Base-by-base conservation (phyloP, 2,797 vertebrate species). In the Sebastes aleutianus region DNA sequence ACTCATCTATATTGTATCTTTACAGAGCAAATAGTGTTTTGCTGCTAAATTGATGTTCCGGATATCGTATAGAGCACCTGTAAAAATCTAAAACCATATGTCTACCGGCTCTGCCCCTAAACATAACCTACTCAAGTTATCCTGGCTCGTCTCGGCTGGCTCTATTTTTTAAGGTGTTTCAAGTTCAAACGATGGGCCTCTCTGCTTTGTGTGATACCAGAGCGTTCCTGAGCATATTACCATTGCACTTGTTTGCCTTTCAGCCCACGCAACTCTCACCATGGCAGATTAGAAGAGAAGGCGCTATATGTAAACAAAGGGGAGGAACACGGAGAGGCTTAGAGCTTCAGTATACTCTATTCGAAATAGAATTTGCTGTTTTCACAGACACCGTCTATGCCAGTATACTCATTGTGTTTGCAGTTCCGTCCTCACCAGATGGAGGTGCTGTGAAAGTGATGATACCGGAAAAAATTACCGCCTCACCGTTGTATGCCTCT, bases 281-380 rank as follows among this genome's bases (percentile, higher is more conserved):
- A 50, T 70, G 73, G 74, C 75, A 82, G 73, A 89, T 91, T 89
- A 86, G 71, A 24, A 86, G 72, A 75, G 61, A 79, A 86, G 67
- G 70, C 18, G 26, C 65, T 77, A 69, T 78, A 85, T 68, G 76
- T 74, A 86, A 87, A 87, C 78, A 83, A 84, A 81, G 29, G 29
- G 64, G 39, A 70, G 47, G 58, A 77, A 72, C 68, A 75, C 31
- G 74, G 58, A 76, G 75, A 78, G 29, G 82, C 82, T 87, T 70
- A 63, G 58, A 69, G 79, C 64, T 65, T 47, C 36, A 47, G 47
- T 64, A 57, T 66, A 56, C 70, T 65, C 66, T 36, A 63, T 61
- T 77, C 2, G 1, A 70, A 83, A 84, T 62, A 74, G 32, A 74
- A 82, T 78, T 68, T 70, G 29, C 56, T 24, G 22, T 65, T 50